A percentile compares a stretch with the other conserved stretches of the same genome.
These are phyloP conservation scores for Hepsetus odoe DNA, from an alignment of 2,113 vertebrate species.

Conservation along the genomic window DNA sequence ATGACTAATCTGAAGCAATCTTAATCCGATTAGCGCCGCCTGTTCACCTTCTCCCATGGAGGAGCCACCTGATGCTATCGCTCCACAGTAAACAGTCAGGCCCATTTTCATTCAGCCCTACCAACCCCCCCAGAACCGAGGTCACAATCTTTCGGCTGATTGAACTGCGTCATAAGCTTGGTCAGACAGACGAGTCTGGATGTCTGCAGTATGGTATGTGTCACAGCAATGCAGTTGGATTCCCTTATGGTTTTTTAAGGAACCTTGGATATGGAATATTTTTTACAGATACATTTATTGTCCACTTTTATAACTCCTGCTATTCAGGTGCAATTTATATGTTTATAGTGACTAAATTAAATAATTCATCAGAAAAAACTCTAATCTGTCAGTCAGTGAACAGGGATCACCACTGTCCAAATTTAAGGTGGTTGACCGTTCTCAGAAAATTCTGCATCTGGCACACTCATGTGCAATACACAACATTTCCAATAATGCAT, in stretches of 20 bases:
- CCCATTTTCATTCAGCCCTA: slow-evolving; percentile 28
- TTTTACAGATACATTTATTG: too few species aligned
- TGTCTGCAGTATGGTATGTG: background rate
- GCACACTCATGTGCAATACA: too few species aligned
- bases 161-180: slow-evolving; percentile 6
- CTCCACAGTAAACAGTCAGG: slow-evolving; percentile 41
- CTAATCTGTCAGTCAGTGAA: background rate
- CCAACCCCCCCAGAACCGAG: background rate
- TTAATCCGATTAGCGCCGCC: slow-evolving; percentile 64
- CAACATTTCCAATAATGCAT: too few species aligned
- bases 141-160: background rate
- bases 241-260: background rate
- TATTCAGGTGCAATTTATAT: too few species aligned
- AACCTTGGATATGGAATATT: too few species aligned
- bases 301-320: too few species aligned
- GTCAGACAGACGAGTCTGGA: slow-evolving; percentile 1
- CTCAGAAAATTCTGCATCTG: too few species aligned
- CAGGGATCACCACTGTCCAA: background rate
- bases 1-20: slow-evolving; percentile 62
- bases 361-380: background rate
- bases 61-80: slow-evolving; percentile 51
- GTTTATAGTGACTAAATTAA: too few species aligned
- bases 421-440: background rate
- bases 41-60: slow-evolving; percentile 15
- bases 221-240: background rate